phyloP scores from a whole-genome alignment of 2,888 invertebrate genomes.

The Pristionchus arcanus region DNA sequence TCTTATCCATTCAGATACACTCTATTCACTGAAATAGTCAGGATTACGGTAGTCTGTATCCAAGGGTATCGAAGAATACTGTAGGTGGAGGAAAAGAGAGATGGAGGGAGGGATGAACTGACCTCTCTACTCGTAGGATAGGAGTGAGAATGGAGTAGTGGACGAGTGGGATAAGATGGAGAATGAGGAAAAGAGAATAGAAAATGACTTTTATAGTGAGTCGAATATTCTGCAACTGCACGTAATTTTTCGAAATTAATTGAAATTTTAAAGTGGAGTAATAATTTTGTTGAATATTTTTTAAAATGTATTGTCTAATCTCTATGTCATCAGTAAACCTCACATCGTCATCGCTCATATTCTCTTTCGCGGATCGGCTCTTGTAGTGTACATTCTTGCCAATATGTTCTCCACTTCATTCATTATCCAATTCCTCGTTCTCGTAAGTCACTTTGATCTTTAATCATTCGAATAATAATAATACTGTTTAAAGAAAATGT shows the following conservation, averaged over 20 bases:
- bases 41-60: background rate
- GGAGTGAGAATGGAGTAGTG: background rate
- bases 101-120: background rate
- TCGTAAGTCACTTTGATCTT: constrained; percentile 82
- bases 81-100: background rate
- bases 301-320: background rate
- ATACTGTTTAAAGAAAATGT: too few species aligned
- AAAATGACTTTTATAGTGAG: background rate
- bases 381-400: constrained; percentile 92
- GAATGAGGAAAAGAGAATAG: background rate
- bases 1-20: background rate
- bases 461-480: background rate
- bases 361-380: constrained; percentile 87
- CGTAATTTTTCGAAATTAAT: background rate
- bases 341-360: constrained; percentile 81
- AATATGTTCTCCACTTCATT: constrained; percentile 93
- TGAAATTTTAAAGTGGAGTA: too few species aligned
- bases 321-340: constrained; percentile 67
- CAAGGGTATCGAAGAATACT: background rate
- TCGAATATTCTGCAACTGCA: background rate
- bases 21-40: background rate
- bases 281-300: too few species aligned
- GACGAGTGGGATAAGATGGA: background rate
- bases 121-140: background rate
- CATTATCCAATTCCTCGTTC: constrained; percentile 94